Conservation (phyloP, 2,888 invertebrate species). For the Polymixis lichenea region DNA sequence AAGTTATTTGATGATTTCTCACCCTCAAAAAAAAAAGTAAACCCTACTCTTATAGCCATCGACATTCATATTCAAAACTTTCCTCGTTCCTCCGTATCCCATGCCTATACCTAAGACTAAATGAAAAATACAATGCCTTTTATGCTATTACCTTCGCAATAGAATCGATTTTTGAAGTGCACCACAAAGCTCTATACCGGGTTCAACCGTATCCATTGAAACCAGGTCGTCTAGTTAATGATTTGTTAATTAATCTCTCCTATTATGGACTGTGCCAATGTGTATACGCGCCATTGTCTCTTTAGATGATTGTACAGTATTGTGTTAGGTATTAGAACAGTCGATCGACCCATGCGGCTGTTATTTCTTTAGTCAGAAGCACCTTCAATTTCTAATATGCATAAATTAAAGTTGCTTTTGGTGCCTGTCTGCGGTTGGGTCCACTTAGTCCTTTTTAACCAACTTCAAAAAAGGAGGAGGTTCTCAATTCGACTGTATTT, state of each 20-base stretch:
- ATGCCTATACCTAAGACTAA: not conserved
- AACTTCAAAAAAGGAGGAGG: too few relatives aligned
- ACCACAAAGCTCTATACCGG: slow-evolving; percentile 28
- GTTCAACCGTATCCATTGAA: slow-evolving; percentile 29
- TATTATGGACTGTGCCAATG: slow-evolving; percentile 46
- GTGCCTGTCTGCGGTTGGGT: not conserved
- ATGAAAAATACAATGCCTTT: slow-evolving; percentile 11
- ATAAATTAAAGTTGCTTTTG: not conserved
- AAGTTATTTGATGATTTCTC: too few relatives aligned
- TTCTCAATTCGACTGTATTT: too few relatives aligned
- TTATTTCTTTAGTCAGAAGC: too few relatives aligned
- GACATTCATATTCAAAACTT: too few relatives aligned
- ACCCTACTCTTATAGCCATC: too few relatives aligned
- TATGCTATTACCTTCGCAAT: not conserved
- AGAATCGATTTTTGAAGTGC: slow-evolving; percentile 29
- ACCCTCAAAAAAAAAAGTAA: too few relatives aligned
- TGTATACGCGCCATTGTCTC: slow-evolving; percentile 22
- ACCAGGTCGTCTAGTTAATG: slow-evolving; percentile 47
- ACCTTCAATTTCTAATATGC: too few relatives aligned
- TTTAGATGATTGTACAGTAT: slow-evolving; percentile 1
- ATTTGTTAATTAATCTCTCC: slow-evolving; percentile 62
- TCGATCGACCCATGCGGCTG: too few relatives aligned
- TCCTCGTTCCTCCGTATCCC: too few relatives aligned
- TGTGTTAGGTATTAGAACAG: not conserved
- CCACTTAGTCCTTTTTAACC: not conserved